phyloP scores from a whole-genome alignment of 2,113 vertebrate genomes.

The Cryptotis parvus region DNA sequence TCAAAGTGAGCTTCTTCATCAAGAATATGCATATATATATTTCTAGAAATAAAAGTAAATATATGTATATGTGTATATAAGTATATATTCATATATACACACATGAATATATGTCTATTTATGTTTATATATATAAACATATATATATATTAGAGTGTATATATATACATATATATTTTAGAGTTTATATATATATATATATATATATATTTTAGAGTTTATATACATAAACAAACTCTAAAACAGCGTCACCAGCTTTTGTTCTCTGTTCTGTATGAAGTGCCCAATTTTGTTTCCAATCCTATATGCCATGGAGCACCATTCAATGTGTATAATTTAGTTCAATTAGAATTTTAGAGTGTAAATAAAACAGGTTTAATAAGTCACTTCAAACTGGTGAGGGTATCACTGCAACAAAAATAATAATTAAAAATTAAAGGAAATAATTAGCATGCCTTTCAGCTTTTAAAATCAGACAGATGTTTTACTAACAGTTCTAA shows the following conservation, averaged over 20 bases:
- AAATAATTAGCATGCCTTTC: constrained; percentile 77
- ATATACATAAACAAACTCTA: background rate
- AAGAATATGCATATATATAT: no score
- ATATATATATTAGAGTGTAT: no score
- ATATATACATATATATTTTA: no score
- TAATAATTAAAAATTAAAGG: constrained; percentile 82
- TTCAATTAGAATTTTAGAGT: constrained; percentile 73
- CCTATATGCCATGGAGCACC: constrained; percentile 57
- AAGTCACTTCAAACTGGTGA: constrained; percentile 70
- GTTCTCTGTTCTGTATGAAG: constrained; percentile 12
- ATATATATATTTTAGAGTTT: no score
- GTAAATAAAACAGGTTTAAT: constrained; percentile 56
- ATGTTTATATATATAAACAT: no score
- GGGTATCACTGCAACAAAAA: constrained; percentile 74
- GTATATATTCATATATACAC: no score
- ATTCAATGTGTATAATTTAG: constrained; percentile 66
- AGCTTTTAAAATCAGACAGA: constrained; percentile 75
- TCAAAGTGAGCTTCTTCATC: background rate
- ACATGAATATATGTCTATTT: no score
- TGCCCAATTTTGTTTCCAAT: constrained; percentile 53
- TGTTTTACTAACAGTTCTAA: constrained; percentile 70
- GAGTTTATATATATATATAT: no score
- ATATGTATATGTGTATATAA: no score
- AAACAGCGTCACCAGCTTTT: background rate
- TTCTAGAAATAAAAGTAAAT: no score